A percentile compares a stretch with the other conserved stretches of the same genome.
Conservation (phyloP, 2,113 vertebrate species). For the Morphnarchus princeps region DNA sequence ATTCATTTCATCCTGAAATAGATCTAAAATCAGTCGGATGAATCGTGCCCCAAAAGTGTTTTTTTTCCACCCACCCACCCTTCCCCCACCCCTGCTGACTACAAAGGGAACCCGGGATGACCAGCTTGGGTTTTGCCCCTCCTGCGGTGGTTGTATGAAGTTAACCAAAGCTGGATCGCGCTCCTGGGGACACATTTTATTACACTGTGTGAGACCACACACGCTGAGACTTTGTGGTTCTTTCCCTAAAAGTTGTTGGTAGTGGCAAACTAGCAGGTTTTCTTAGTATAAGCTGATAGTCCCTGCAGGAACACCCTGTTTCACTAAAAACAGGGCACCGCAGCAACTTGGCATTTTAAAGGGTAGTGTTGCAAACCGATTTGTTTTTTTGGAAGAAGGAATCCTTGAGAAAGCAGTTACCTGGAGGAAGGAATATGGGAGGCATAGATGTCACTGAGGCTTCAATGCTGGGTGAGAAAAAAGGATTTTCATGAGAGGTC, state of each 20-base stretch:
- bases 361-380: not conserved
- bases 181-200: not conserved
- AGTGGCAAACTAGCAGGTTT: not conserved
- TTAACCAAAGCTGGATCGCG: not conserved
- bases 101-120: not conserved
- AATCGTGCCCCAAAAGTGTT: not conserved
- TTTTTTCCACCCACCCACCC: not conserved
- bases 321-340: not conserved
- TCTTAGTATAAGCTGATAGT: not conserved
- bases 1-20: not conserved
- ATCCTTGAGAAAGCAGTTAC: not conserved
- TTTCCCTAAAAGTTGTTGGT: not conserved
- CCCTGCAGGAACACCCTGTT: not conserved
- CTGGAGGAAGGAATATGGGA: not conserved
- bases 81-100: fast-evolving
- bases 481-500: not conserved
- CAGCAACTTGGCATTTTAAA: not conserved
- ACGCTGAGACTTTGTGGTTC: not conserved
- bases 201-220: not conserved
- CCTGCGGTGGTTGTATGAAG: not conserved
- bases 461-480: not conserved
- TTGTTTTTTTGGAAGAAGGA: not conserved
- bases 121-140: not conserved
- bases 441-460: not conserved
- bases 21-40: not conserved